These are phyloP conservation scores for Hystrix brachyura DNA, from an alignment of 2,113 vertebrate genomes.

Conservation along the genomic window DNA sequence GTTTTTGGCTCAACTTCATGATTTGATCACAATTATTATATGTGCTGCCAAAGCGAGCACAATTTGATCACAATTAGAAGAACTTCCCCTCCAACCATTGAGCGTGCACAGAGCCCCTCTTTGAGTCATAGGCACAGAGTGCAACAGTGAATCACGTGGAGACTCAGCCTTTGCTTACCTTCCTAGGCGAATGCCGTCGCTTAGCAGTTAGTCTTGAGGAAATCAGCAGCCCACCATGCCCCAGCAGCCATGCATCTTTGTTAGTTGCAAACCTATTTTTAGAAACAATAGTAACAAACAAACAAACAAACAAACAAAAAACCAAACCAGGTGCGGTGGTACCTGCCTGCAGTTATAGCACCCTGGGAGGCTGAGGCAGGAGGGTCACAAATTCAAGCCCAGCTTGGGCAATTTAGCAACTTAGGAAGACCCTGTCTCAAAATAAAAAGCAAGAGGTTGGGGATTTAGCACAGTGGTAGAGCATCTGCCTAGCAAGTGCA, in stretches of 20 bases:
- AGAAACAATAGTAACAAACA: background rate
- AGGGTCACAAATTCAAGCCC: background rate
- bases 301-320: no score
- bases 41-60: background rate
- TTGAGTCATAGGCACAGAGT: background rate
- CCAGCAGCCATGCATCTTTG: background rate
- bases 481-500: no score
- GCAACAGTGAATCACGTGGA: constrained; percentile 20
- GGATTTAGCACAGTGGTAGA: no score
- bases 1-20: constrained; percentile 46
- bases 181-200: background rate
- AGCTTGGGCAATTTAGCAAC: background rate
- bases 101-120: background rate
- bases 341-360: background rate
- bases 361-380: background rate
- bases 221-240: background rate
- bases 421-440: background rate
- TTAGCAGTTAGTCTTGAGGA: constrained; percentile 1
- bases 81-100: constrained; percentile 23
- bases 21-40: constrained; percentile 29
- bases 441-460: background rate
- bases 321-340: background rate
- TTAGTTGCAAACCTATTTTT: constrained; percentile 44
- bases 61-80: constrained; percentile 39
- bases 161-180: background rate